Evolutionary conservation across 2,888 invertebrate species (phyloP).

Genomic region (Rhagium mordax): DNA sequence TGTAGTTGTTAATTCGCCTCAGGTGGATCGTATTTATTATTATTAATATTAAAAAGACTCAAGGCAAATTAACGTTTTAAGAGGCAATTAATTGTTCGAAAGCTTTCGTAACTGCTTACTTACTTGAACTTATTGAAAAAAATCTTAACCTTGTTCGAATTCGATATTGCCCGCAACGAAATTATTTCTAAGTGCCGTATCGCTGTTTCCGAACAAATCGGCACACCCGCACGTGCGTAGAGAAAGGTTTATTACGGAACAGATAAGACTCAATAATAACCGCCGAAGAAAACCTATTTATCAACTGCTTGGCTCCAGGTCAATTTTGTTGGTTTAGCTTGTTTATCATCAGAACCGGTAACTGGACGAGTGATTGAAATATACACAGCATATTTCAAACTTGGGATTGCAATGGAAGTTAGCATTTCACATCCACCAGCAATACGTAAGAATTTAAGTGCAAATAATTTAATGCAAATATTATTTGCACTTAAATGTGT

Average conservation of each 20-base stretch:
- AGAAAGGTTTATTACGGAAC: slow-evolving; percentile 50
- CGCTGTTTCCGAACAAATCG: slow-evolving; percentile 21
- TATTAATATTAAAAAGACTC: slow-evolving; percentile 20
- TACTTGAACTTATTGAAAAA: slow-evolving; percentile 48
- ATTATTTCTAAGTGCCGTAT: slow-evolving; percentile 31
- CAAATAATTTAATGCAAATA: too few relatives aligned
- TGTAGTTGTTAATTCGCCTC: slow-evolving; percentile 10
- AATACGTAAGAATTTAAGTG: too few relatives aligned
- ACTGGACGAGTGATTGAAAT: slow-evolving; percentile 43
- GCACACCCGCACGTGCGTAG: slow-evolving; percentile 51
- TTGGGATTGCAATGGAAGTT: neutral
- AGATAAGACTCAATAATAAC: slow-evolving; percentile 48
- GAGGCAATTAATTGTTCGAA: slow-evolving; percentile 40
- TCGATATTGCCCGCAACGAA: slow-evolving; percentile 52
- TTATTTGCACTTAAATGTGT: too few relatives aligned
- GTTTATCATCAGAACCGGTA: slow-evolving; percentile 48
- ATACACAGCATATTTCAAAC: slow-evolving; percentile 21
- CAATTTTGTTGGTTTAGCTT: slow-evolving; percentile 39
- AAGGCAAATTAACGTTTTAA: slow-evolving; percentile 14
- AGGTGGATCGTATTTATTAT: slow-evolving; percentile 29
- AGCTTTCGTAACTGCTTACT: slow-evolving; percentile 48
- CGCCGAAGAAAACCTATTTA: slow-evolving; percentile 47
- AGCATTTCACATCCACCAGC: neutral
- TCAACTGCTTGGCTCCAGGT: slow-evolving; percentile 35
- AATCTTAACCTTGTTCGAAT: slow-evolving; percentile 55